Conservation (phyloP, 2,888 invertebrate species). For the Tenthredo mesomela region DNA sequence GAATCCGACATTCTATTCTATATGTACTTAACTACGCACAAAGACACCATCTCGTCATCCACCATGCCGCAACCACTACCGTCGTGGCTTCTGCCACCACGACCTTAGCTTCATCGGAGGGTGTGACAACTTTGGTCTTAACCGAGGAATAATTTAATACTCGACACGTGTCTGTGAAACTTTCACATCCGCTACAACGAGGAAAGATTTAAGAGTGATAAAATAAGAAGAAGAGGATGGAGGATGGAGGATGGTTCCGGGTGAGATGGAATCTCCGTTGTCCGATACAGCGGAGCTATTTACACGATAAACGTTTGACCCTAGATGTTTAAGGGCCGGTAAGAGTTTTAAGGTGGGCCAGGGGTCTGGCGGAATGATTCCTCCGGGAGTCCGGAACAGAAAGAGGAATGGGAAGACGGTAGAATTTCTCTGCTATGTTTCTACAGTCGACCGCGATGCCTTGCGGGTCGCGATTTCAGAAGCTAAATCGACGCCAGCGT, state of each 20-base stretch:
- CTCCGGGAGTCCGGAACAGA: background rate
- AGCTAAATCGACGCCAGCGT: background rate
- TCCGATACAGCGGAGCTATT: conserved; percentile 18
- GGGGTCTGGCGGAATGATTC: conserved; percentile 16
- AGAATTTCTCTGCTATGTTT: conserved; percentile 9
- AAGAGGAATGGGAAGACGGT: background rate
- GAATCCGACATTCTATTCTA: conserved; percentile 27
- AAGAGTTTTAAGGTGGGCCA: conserved; percentile 26
- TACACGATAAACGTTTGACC: conserved; percentile 19
- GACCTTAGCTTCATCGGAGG: background rate
- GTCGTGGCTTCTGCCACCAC: background rate
- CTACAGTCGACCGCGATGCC: background rate
- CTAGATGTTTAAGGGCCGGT: conserved; percentile 19
- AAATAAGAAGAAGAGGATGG: background rate
- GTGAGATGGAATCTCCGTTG: conserved; percentile 15
- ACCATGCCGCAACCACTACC: conserved; percentile 8
- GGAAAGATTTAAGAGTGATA: conserved; percentile 1
- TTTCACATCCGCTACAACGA: background rate
- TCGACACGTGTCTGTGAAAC: conserved; percentile 42
- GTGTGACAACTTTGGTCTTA: background rate
- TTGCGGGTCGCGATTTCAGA: background rate
- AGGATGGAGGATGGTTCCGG: background rate
- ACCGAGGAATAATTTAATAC: conserved; percentile 45
- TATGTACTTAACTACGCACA: conserved; percentile 26
- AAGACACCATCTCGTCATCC: conserved; percentile 30